phyloP scores from a whole-genome alignment of 2,113 vertebrate species.

The Xiphias gladius region DNA sequence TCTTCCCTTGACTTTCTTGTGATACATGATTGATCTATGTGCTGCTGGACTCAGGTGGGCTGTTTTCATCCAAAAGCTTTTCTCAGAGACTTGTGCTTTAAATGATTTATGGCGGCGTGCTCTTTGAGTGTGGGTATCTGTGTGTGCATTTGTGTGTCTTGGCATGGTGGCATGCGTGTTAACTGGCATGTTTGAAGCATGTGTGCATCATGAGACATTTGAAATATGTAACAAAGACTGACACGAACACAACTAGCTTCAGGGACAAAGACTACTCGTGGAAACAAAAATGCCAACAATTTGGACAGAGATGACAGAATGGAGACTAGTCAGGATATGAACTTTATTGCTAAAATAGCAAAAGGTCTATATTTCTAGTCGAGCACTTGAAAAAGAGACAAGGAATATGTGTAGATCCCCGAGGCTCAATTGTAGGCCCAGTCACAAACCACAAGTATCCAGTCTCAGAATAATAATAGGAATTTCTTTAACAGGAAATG shows the following conservation, averaged over 20 bases:
- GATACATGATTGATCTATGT: conserved; percentile 80
- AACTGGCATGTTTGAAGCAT: conserved; percentile 48
- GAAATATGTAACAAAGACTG: conserved; percentile 27
- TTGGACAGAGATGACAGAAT: not conserved
- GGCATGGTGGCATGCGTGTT: conserved; percentile 40
- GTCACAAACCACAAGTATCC: conserved; percentile 50
- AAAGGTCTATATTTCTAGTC: not conserved
- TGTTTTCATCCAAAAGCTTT: conserved; percentile 74
- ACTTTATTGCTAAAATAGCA: not conserved
- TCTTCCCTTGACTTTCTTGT: conserved; percentile 69
- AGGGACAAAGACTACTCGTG: not conserved
- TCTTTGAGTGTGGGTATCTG: conserved; percentile 59
- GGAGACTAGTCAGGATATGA: not conserved
- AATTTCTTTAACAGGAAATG: conserved; percentile 44
- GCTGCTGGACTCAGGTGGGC: conserved; percentile 77
- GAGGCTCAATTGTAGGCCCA: conserved; percentile 51
- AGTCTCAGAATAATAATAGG: conserved; percentile 57
- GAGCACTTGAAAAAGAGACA: conserved; percentile 22
- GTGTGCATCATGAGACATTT: conserved; percentile 57
- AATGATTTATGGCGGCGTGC: conserved; percentile 79
- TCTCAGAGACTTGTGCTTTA: conserved; percentile 70
- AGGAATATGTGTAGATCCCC: conserved; percentile 40
- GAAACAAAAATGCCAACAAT: conserved; percentile 31
- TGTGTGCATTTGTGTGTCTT: conserved; percentile 37
- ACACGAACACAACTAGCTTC: conserved; percentile 10